Base-by-base conservation (phyloP, 2,888 invertebrate genomes). In the Cerceris ruficornis region DNA sequence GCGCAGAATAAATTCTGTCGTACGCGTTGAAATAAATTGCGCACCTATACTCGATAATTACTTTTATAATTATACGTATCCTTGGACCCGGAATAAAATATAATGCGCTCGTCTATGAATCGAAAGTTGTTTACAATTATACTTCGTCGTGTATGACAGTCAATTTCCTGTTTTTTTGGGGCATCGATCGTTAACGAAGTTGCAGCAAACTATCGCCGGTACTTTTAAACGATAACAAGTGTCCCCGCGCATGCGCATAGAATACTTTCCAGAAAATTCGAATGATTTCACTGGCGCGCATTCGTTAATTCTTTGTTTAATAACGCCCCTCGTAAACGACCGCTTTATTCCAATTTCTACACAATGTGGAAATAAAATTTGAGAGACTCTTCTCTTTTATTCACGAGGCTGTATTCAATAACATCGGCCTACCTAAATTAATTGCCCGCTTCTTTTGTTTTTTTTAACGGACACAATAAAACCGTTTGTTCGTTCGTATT, bases 131-230 rank as follows among this genome's bases (percentile, higher is more conserved):
- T 11, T 58, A 61, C 28, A 28, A 66, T 59, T 59, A 57, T 67
- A 11, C 62, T 39, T 28, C 46, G 59, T 43, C 46, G 55, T 55
- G 43, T 54, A 59, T 64, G 77, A 71, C 77, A 71, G 70, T 67
- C 67, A 71, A 78, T 78, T 78, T 78, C 77, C 77, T 60, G 77
- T 77, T 78, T 78, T 78, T 77, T 77, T 78, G 64, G 59, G 39
- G 62, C 62, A 78, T 78, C 77, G 77, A 78, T 78, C 77, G 77
- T 54, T 78, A 71, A 78, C 77, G 77, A 78, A 78, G 77, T 78
- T 28, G 67, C 60, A 71, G 17, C 69, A 52, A 70, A 68, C 70
- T 59, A 46, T 69, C 15, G 13, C 54, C 49, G 55, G 59, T 70
- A 69, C 70, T 77, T 77, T 77, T 77, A 70, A 49, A 46, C 61